phyloP scores from a whole-genome alignment of 2,888 invertebrate species.

The Ochlodes sylvanus region DNA sequence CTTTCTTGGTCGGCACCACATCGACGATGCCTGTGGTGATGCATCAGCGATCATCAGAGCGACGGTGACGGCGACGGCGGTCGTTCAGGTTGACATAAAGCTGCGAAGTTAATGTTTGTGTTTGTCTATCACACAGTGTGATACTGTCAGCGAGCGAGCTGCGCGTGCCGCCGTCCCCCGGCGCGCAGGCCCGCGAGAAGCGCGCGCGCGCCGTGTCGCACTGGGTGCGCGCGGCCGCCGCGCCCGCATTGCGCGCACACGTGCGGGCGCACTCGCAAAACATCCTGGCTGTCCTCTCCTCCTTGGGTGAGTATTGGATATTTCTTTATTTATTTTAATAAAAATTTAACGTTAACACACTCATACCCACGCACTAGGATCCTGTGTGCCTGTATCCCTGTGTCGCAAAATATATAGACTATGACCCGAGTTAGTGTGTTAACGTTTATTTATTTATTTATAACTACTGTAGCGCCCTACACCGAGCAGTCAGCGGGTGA shows the following conservation, averaged over 20 bases:
- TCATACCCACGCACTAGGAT: no score
- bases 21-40: no score
- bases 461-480: slow-evolving; percentile 57
- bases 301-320: slow-evolving; percentile 50
- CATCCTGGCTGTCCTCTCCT: slow-evolving; percentile 49
- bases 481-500: slow-evolving; percentile 53
- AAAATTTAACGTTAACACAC: no score
- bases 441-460: no score
- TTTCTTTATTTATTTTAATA: not conserved
- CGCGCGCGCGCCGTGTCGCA: slow-evolving; percentile 56
- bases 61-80: no score
- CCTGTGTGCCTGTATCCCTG: no score
- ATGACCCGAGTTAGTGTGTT: no score
- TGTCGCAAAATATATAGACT: no score
- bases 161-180: slow-evolving; percentile 3
- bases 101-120: no score
- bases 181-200: slow-evolving; percentile 39
- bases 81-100: no score
- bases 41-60: no score
- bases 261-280: slow-evolving; percentile 46
- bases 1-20: no score
- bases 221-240: slow-evolving; percentile 58
- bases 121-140: slow-evolving; percentile 48
- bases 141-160: slow-evolving; percentile 60
- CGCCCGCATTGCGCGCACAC: slow-evolving; percentile 55